Conservation (phyloP, 2,888 invertebrate species). For the Dusona sp. region DNA sequence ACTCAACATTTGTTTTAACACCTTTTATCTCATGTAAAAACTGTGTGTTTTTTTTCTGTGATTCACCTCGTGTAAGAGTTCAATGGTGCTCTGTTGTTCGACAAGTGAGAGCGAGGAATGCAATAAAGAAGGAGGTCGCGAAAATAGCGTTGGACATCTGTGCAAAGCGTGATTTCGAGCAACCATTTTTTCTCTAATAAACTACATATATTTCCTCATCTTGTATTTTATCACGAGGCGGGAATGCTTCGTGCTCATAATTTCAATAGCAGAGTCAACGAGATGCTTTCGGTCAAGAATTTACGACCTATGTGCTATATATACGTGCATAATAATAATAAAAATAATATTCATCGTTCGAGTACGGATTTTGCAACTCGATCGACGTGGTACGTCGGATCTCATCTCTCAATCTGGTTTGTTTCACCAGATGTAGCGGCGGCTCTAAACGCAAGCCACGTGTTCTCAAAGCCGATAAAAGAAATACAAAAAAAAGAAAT, state of each 20-base stretch:
- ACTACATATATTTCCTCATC: slow-evolving; percentile 11
- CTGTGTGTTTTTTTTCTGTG: background rate
- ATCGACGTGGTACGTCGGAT: slow-evolving; percentile 17
- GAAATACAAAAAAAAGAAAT: background rate
- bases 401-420: slow-evolving; percentile 2
- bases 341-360: background rate
- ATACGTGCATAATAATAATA: background rate
- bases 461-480: slow-evolving; percentile 14
- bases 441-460: slow-evolving; percentile 10
- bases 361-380: slow-evolving; percentile 26
- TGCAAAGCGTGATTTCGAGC: slow-evolving; percentile 70
- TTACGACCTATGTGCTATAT: slow-evolving; percentile 17
- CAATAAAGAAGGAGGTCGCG: slow-evolving; percentile 28
- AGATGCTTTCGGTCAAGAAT: slow-evolving; percentile 36
- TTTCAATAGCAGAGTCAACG: slow-evolving; percentile 18
- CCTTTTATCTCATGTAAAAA: background rate
- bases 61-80: background rate
- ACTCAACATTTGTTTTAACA: background rate
- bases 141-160: slow-evolving; percentile 76
- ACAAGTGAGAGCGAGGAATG: background rate
- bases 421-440: slow-evolving; percentile 33
- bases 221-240: slow-evolving; percentile 9
- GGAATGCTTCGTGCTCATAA: slow-evolving; percentile 2
- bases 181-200: slow-evolving; percentile 20
- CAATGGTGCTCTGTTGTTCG: background rate